These are phyloP conservation scores for Alligator sinensis DNA, from an alignment of 2,113 vertebrate genomes.

Conservation along the genomic window DNA sequence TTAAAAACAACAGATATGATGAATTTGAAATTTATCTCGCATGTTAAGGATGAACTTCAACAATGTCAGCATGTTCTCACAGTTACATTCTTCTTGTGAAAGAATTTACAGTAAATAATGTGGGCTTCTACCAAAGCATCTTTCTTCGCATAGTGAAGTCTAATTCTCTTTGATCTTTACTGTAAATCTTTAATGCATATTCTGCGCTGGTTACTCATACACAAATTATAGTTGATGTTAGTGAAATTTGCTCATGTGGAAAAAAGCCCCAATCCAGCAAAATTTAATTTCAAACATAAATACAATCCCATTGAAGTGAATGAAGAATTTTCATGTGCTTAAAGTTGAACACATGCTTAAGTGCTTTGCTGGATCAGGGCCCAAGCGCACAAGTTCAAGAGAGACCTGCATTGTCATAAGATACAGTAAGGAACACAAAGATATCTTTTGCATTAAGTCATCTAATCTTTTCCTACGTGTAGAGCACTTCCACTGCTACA, in stretches of 20 bases:
- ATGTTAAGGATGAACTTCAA: slow-evolving; percentile 39
- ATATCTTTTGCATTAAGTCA: not conserved
- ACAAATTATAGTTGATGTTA: not conserved
- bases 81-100: not conserved
- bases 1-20: slow-evolving; percentile 58
- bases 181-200: not conserved
- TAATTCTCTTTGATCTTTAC: not conserved
- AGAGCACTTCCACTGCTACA: not conserved
- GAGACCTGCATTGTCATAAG: not conserved
- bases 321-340: not conserved
- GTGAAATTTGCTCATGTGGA: not conserved
- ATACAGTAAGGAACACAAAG: not conserved
- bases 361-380: not conserved
- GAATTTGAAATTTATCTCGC: slow-evolving; percentile 74
- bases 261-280: not conserved
- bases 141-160: not conserved
- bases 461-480: not conserved
- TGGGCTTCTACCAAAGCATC: not conserved
- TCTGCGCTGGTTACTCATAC: not conserved
- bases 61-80: slow-evolving; percentile 71
- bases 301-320: not conserved
- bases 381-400: not conserved
- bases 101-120: not conserved
- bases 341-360: fast-evolving
- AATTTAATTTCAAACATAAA: not conserved